Evolutionary conservation across 2,797 vertebrate species (phyloP), one percentile per base, ranked within the genome.

Genomic region (Pelodytes ibericus): DNA sequence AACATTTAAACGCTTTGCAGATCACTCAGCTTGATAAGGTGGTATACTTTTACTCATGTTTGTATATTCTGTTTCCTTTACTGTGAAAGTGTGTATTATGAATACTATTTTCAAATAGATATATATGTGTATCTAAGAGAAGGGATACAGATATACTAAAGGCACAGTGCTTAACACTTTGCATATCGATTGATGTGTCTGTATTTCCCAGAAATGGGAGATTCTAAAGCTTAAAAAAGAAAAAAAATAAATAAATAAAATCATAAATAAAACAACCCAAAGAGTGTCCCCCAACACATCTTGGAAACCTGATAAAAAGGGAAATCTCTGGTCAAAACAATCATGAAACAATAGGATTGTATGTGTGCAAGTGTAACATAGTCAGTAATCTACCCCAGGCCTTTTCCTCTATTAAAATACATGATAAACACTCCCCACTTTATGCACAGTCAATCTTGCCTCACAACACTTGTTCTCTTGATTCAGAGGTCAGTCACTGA

Each of bases 171-270:
- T n/a, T 15, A 15, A 53, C n/a, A 22, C 24, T 20, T 22, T 5
- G 8, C 49, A 1, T n/a, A 22, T 24, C 10, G 60, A 2, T 44
- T 22, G 41, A 3, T 59, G 39, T 57, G 20, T 53, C 57, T 31
- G n/a, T 26, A 9, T 10, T 49, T 62, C 64, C 6, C 56, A 56
- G 25, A 67, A 4, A 30, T 31, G 56, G 41, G 31, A 67, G 22
- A n/a, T 29, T 26, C 6, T 36, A 78, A 39, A 72, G 16, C 25
- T 41, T 61, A 51, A 30, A 74, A 39, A 47, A 68, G 18, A 67
- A n/a, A 16, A 71, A 47, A 62, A 33, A n/a, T 60, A 59, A 79
- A 79, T 73, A 72, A 72, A 72, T 72, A 79, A 77, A 77, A 62
- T 56, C 57, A 78, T 61, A 68, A 79, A 71, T 65, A 36, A 75